Percentiles rank a stretch among this genome's conserved stretches.
phyloP scores from a whole-genome alignment of 2,113 vertebrate species.

The Nothocercus julius region DNA sequence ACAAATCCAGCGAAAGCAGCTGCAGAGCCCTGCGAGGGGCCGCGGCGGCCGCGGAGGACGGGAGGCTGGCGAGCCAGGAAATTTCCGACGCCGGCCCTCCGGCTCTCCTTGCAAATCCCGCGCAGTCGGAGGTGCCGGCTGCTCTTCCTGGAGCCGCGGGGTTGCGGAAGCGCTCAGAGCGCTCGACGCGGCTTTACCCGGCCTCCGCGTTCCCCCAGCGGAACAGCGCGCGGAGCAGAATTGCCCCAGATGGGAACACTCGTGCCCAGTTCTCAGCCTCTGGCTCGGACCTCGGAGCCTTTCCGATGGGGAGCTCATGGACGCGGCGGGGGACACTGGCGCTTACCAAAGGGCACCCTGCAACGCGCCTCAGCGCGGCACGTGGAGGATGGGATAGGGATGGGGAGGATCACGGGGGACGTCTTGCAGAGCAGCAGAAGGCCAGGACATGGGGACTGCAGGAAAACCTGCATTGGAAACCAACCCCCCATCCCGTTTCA shows the following conservation, averaged over 20 bases:
- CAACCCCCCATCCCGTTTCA: fast-evolving
- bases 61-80: not conserved
- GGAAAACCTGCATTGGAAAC: not conserved
- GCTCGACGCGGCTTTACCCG: too few relatives aligned
- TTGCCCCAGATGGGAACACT: not conserved
- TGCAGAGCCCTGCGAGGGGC: not conserved
- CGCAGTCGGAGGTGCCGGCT: fast-evolving
- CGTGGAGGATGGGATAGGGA: too few relatives aligned
- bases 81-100: fast-evolving
- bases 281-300: not conserved
- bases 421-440: not conserved
- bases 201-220: too few relatives aligned
- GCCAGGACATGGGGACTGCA: not conserved
- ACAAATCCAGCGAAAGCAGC: too few relatives aligned
- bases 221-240: too few relatives aligned
- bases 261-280: not conserved
- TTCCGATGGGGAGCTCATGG: not conserved
- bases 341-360: too few relatives aligned
- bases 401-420: not conserved
- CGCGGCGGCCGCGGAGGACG: not conserved
- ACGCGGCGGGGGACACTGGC: too few relatives aligned
- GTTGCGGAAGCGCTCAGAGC: not conserved
- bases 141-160: not conserved
- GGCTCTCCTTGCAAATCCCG: not conserved
- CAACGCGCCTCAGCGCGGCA: too few relatives aligned